Evolutionary conservation across 1,140 invertebrate genomes (phyloP).

Genomic region (Melanaphis sacchari): DNA sequence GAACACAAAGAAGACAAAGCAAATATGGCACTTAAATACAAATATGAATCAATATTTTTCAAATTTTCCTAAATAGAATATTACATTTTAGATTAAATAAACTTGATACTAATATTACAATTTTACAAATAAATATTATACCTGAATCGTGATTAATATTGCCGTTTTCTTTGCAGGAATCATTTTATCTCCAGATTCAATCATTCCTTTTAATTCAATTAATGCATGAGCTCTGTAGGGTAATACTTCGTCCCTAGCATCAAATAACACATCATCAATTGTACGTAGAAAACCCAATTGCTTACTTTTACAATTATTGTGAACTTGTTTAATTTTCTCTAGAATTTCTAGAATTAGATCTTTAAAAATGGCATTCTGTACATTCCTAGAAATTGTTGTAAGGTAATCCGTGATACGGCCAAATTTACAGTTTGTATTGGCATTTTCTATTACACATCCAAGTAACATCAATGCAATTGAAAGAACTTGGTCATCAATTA

Average conservation of each 20-base stretch:
- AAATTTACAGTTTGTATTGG: slow-evolving; percentile 61
- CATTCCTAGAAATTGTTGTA: slow-evolving; percentile 64
- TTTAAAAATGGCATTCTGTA: slow-evolving; percentile 60
- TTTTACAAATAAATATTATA: slow-evolving; percentile 30
- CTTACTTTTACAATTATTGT: slow-evolving; percentile 61
- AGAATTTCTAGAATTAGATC: slow-evolving; percentile 62
- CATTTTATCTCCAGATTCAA: slow-evolving; percentile 72
- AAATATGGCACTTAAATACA: slow-evolving; percentile 81
- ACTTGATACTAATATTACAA: not conserved
- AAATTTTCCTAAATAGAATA: slow-evolving; percentile 72
- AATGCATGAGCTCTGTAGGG: slow-evolving; percentile 82
- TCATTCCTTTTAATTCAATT: slow-evolving; percentile 74
- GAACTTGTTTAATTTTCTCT: slow-evolving; percentile 61
- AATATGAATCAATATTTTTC: slow-evolving; percentile 80
- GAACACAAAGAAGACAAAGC: slow-evolving; percentile 74
- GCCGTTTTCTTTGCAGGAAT: slow-evolving; percentile 72
- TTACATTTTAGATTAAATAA: not conserved
- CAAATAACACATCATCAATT: slow-evolving; percentile 72
- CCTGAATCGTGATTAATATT: slow-evolving; percentile 61
- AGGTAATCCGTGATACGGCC: slow-evolving; percentile 65
- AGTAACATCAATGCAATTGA: slow-evolving; percentile 66
- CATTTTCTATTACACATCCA: slow-evolving; percentile 63
- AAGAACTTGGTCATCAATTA: slow-evolving; percentile 62
- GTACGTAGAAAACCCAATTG: slow-evolving; percentile 60
- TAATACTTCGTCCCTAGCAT: slow-evolving; percentile 77